Conservation (phyloP, 2,888 invertebrate genomes). For the Endomychus coccineus region DNA sequence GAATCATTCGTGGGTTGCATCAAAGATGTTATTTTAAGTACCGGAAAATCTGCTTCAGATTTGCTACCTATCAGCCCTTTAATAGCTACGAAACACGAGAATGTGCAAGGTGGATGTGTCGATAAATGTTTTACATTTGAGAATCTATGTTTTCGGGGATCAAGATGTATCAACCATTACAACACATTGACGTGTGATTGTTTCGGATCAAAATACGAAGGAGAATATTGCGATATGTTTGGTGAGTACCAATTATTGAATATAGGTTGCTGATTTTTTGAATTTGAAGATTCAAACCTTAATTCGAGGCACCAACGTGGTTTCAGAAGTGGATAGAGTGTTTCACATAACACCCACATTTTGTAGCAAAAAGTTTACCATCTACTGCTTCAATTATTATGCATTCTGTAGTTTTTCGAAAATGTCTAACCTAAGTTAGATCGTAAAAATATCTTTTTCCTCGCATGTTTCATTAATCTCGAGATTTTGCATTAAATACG, state of each 20-base stretch:
- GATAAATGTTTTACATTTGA: constrained; percentile 74
- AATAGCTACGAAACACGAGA: constrained; percentile 81
- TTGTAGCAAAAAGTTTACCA: no score
- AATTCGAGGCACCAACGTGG: no score
- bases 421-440: no score
- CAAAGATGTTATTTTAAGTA: constrained; percentile 76
- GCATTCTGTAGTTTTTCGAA: no score
- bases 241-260: no score
- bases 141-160: constrained; percentile 81
- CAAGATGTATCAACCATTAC: constrained; percentile 87
- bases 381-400: no score
- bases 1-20: constrained; percentile 91
- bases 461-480: no score
- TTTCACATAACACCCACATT: no score
- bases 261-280: no score
- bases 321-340: no score
- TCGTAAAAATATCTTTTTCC: no score
- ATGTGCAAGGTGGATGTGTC: constrained; percentile 82
- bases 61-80: constrained; percentile 73
- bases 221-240: constrained; percentile 83
- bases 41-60: constrained; percentile 79
- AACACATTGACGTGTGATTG: constrained; percentile 86
- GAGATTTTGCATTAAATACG: no score
- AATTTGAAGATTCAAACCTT: constrained; percentile 7
- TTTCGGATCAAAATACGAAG: constrained; percentile 86